Base-by-base conservation (phyloP, 23 tunicate genomes). In the Trididemnum clinides region DNA sequence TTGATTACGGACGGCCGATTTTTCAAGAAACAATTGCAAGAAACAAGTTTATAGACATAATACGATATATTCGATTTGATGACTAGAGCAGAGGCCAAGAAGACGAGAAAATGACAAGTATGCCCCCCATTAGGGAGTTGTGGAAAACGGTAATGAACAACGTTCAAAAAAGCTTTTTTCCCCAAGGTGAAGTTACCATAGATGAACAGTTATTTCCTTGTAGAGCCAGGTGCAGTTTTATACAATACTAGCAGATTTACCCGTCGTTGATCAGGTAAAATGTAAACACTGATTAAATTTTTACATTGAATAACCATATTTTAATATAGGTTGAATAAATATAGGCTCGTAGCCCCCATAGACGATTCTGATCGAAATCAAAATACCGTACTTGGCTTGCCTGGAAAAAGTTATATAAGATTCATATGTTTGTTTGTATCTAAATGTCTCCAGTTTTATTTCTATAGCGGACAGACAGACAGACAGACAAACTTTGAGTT, bases 111-210 rank as follows among this genome's bases (percentile, higher is more conserved):
- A 66, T 66, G 75, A 66, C 75, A 66, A 66, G 22, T 66, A 66
- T 66, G 75, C 75, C 37, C 36, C n/a, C 29, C 37, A 66, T 66
- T 66, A 31, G 37, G 37, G 37, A 66, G 18, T 66, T 66, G 75
- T 66, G 75, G 75, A 37, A 66, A 66, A 66, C 75, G 37, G 75
- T 66, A 31, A 66, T 66, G 75, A 66, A 66, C 37, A 66, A 66
- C 37, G 37, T 23, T n/a, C 36, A 31, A 66, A 31, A 66, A 66
- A 66, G 37, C 37, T 66, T 66, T 66, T 29, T 66, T 31, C 75
- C 75, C 6, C 7, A 66, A 10, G 75, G 37, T 23, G 37, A 66
- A 66, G 75, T 66, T 37, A 66, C 75, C 19, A 66, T 32, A 10
- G 75, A 66, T 66, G 37, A 66, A 66, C 75, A 66, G 22, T 4